Evolutionary conservation across 2,113 vertebrate species (phyloP), one percentile per base, ranked within the genome.

Genomic region (Bagarius yarrelli): DNA sequence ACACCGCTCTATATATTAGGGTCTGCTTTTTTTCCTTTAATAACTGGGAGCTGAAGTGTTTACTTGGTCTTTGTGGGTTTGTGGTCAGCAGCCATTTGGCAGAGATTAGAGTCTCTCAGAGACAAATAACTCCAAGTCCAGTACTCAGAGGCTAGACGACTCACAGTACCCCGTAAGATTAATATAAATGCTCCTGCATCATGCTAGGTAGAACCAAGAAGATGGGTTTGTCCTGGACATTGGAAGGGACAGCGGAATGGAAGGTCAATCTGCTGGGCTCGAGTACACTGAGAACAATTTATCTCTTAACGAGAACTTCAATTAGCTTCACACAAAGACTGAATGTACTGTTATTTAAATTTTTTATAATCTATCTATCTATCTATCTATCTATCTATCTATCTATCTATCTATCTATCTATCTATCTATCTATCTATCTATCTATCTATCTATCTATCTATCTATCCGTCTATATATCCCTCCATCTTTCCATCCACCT

Each of bases 71-170:
- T 70, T 82, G 81, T 70, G 81, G 73, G 52, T 77, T 82, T 76
- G 81, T 70, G 81, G 81, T 82, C 81, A 70, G 57, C 73, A 76
- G 73, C 27, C 55, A 70, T 82, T 82, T 76, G 81, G 74, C 80
- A 69, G 61, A 76, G 72, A 56, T 81, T 76, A 81, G 75, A 74
- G 57, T 76, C 63, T 66, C 40, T 76, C 30, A 15, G 81, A 82
- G 81, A 59, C 61, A 60, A 82, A 82, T 82, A 70, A 82, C 55
- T 60, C 53, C 19, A 59, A 60, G 53, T 47, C 77, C 63, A 59
- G 73, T 27, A 77, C 73, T 76, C 53, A 16, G 81, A 76, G 81
- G 73, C 53, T 76, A n/a, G 67, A 69, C 55, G 61, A 69, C 76
- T 66, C 50, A 55, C 78, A 79, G 53, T 34, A 71, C 66, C 59